phyloP scores from a whole-genome alignment of 2,888 invertebrate species.

The Drosophila helvetica region DNA sequence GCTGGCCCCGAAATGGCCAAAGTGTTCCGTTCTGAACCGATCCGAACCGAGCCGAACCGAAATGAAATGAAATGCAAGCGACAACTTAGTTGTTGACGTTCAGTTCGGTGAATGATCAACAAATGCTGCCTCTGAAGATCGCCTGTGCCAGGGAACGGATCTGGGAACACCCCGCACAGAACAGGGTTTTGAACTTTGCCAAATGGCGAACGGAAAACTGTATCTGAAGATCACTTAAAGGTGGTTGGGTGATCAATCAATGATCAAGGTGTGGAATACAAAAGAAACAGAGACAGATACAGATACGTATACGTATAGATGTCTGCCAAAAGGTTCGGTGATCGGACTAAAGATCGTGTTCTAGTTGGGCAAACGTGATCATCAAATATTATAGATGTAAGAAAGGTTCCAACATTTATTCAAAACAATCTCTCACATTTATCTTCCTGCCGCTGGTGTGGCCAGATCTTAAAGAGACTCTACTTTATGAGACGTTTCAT shows the following conservation, averaged over 20 bases:
- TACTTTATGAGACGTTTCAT: constrained; percentile 59
- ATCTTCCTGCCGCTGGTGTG: constrained; percentile 13
- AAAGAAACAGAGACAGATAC: too few species aligned
- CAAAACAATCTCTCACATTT: neutral
- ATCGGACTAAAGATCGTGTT: neutral
- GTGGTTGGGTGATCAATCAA: neutral
- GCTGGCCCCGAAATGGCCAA: constrained; percentile 36
- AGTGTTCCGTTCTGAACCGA: constrained; percentile 43
- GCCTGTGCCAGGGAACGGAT: too few species aligned
- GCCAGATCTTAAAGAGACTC: constrained; percentile 10
- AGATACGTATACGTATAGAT: neutral
- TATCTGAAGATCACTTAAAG: neutral
- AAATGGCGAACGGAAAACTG: neutral
- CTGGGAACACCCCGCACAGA: neutral
- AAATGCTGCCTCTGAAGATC: constrained; percentile 11
- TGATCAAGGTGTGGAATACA: neutral
- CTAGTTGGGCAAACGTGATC: neutral
- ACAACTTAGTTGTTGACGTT: constrained; percentile 65
- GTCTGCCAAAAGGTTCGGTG: neutral
- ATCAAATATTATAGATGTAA: too few species aligned
- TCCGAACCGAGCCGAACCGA: constrained; percentile 41
- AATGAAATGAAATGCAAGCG: constrained; percentile 63
- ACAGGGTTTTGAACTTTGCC: neutral
- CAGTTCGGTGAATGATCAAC: constrained; percentile 41
- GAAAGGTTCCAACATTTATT: too few species aligned